Conservation (phyloP, 2,888 invertebrate genomes). For the Macrosoma leucophasiata region DNA sequence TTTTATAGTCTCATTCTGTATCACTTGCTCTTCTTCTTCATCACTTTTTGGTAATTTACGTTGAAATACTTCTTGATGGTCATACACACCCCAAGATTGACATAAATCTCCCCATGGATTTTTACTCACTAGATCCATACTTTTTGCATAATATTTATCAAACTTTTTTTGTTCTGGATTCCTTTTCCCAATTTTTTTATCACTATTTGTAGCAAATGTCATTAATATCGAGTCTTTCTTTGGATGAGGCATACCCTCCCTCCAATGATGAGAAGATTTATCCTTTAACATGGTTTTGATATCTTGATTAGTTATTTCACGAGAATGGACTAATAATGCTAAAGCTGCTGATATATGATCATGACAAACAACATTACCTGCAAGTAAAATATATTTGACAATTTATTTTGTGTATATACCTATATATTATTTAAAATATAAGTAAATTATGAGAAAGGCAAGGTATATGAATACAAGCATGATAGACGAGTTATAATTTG, state of each 20-base stretch:
- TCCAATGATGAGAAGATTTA: conserved; percentile 83
- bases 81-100: conserved; percentile 80
- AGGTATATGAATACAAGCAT: too few species aligned
- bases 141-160: conserved; percentile 46
- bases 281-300: conserved; percentile 48
- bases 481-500: too few species aligned
- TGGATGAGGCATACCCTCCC: conserved; percentile 79
- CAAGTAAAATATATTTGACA: conserved; percentile 27
- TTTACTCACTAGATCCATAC: conserved; percentile 53
- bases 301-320: conserved; percentile 58
- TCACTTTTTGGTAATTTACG: conserved; percentile 45
- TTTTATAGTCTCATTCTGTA: conserved; percentile 35
- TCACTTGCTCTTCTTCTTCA: conserved; percentile 39
- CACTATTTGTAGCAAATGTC: conserved; percentile 84
- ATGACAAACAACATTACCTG: conserved; percentile 80
- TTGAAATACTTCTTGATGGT: conserved; percentile 74
- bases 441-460: too few species aligned
- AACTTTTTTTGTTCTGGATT: conserved; percentile 7
- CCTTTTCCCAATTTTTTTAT: conserved; percentile 79
- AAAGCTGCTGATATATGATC: conserved; percentile 77
- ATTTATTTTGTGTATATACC: too few species aligned
- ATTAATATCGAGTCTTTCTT: conserved; percentile 83
- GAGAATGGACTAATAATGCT: conserved; percentile 75
- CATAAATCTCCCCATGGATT: conserved; percentile 86
- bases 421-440: too few species aligned